Evolutionary conservation across 2,113 vertebrate genomes (phyloP).

Genomic region (Trichomycterus rosablanca): DNA sequence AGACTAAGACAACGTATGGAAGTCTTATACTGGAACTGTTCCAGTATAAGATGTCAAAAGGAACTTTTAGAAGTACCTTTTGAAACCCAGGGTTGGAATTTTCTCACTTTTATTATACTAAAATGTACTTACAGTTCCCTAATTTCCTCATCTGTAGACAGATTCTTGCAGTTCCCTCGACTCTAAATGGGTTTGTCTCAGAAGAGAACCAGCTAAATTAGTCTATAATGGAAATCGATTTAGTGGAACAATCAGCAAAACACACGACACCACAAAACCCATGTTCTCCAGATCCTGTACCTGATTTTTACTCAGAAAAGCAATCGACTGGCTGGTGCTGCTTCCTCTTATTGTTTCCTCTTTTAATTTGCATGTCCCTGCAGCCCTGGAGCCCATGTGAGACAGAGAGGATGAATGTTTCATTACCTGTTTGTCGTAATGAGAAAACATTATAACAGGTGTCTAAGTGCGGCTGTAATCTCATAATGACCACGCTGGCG

Average conservation of each 20-base stretch:
- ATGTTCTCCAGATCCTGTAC: too few species aligned
- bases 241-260: conserved; percentile 47
- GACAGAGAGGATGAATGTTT: conserved; percentile 36
- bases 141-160: too few species aligned
- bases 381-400: conserved; percentile 18
- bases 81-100: too few species aligned
- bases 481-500: conserved; percentile 8
- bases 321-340: conserved; percentile 28
- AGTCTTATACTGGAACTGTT: too few species aligned
- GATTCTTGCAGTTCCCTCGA: too few species aligned
- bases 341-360: too few species aligned
- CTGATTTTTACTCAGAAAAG: conserved; percentile 40
- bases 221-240: conserved; percentile 53
- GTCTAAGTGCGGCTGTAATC: conserved; percentile 13
- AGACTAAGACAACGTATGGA: too few species aligned
- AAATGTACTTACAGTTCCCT: too few species aligned
- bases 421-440: conserved; percentile 42
- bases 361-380: conserved; percentile 50
- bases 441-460: conserved; percentile 32
- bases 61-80: too few species aligned
- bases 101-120: too few species aligned
- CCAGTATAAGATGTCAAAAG: too few species aligned
- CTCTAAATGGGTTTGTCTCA: too few species aligned
- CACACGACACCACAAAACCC: conserved; percentile 40
- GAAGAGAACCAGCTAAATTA: conserved; percentile 39